Base-by-base conservation (phyloP, 1,140 invertebrate species). In the Achatina immaculata region DNA sequence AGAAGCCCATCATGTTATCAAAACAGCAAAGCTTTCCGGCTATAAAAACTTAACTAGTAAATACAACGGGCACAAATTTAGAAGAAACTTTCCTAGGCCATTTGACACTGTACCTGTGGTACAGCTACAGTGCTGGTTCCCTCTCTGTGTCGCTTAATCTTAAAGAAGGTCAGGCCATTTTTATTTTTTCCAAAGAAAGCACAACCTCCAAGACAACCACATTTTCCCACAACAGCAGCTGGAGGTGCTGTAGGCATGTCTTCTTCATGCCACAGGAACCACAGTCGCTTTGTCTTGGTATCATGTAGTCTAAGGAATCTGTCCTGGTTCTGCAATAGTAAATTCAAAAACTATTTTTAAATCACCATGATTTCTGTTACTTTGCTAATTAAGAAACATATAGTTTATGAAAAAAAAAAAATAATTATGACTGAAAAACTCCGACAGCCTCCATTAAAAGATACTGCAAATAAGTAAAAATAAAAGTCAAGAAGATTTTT, bases 181-280 rank as follows among this genome's bases (percentile, higher is more conserved):
- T 86, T 86, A 84, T 92, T 92, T 28, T 86, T 95, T 6, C 97
- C 97, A 90, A 99, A 99, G 91, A 99, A 99, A 24, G 93, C 92
- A 89, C 96, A 99, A 0, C 97, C 97, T 2, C 98, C 98, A 62
- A 96, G 95, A 91, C 98, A 99, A 0, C 97, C 98, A 91, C 98
- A 99, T 84, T 95, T 95, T n/a, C 93, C 93, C 11, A 92, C 86
- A n/a, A 90, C 86, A 45, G 85, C 31, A 91, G 82, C 93, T 86
- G 91, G 81, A 86, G 91, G 81, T 85, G 92, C 73, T 9, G 89
- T 92, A 88, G 92, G 83, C 86, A 92, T 77, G 11, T 89, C 92
- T 0, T 95, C 94, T 83, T 92, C 93, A 0, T 95, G 94, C 97
- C 98, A 99, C 0, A 99, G 91, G 89, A 99, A 99, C 96, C 97